Conservation (phyloP, 2,888 invertebrate genomes). For the Oxystoma pomonae region DNA sequence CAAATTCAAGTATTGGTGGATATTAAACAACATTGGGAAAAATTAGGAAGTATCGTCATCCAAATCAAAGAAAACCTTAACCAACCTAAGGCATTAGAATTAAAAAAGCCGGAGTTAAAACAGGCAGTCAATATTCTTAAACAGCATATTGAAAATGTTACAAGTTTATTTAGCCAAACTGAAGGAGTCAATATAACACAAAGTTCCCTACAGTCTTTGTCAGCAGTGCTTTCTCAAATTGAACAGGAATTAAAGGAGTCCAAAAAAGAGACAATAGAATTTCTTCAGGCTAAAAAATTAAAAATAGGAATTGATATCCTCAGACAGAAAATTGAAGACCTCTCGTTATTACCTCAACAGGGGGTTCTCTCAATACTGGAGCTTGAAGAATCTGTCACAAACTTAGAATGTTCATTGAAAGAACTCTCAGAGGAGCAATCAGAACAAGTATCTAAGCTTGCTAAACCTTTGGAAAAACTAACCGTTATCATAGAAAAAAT, state of each 20-base stretch:
- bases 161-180: too few species aligned
- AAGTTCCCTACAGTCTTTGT: background rate
- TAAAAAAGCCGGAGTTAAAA: conserved; percentile 24
- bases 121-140: conserved; percentile 25
- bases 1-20: too few species aligned
- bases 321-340: conserved; percentile 18
- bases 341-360: conserved; percentile 18
- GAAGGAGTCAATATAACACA: background rate
- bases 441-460: conserved; percentile 11
- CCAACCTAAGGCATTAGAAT: conserved; percentile 23
- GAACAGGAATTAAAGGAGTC: background rate
- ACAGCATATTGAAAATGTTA: conserved; percentile 20
- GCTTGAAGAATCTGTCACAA: conserved; percentile 17
- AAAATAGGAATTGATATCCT: conserved; percentile 18
- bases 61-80: conserved; percentile 17
- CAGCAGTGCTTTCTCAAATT: background rate
- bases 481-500: conserved; percentile 17
- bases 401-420: conserved; percentile 5
- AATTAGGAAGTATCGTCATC: conserved; percentile 16
- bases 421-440: conserved; percentile 17
- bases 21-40: conserved; percentile 21
- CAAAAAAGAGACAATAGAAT: conserved; percentile 7
- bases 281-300: conserved; percentile 22
- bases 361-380: conserved; percentile 23
- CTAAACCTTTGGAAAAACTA: conserved; percentile 22